phyloP scores from a whole-genome alignment of 2,797 vertebrate genomes.

The Clarias laeviceps region DNA sequence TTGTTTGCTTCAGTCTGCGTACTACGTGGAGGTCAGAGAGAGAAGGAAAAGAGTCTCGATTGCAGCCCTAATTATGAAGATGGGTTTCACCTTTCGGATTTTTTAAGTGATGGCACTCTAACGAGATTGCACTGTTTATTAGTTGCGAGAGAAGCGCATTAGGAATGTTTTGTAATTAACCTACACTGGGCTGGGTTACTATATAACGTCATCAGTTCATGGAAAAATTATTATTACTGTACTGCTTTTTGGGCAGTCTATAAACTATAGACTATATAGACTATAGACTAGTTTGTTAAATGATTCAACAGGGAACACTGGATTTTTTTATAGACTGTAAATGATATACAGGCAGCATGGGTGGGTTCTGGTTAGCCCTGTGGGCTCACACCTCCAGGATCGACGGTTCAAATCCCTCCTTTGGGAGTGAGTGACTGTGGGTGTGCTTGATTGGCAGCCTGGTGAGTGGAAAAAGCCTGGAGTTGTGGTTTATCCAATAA shows the following conservation, averaged over 20 bases:
- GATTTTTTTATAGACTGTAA: too few relatives aligned
- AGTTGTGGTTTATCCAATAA: not conserved
- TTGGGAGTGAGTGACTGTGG: too few relatives aligned
- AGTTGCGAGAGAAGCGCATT: slow-evolving; percentile 5
- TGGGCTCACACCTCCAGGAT: too few relatives aligned
- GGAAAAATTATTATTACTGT: slow-evolving; percentile 4
- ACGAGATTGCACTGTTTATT: slow-evolving; percentile 29
- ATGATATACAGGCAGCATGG: too few relatives aligned
- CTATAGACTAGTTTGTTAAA: not conserved
- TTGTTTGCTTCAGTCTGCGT: slow-evolving; percentile 51
- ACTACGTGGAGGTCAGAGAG: slow-evolving; percentile 22
- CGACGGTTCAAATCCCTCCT: too few relatives aligned
- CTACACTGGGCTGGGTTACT: not conserved
- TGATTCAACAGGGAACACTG: not conserved
- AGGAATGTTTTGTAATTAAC: slow-evolving; percentile 32
- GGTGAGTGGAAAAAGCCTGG: not conserved
- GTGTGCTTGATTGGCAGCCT: too few relatives aligned
- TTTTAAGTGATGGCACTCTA: slow-evolving; percentile 42
- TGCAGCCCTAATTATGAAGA: slow-evolving; percentile 42
- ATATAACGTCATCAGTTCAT: not conserved
- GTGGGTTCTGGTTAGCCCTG: too few relatives aligned
- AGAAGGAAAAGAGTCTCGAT: slow-evolving; percentile 36
- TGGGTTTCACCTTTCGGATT: slow-evolving; percentile 45
- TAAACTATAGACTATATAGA: not conserved
- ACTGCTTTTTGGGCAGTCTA: not conserved